Percentiles rank a stretch among this genome's conserved stretches.
Conservation (phyloP, 2,113 vertebrate genomes). For the Chionis minor region DNA sequence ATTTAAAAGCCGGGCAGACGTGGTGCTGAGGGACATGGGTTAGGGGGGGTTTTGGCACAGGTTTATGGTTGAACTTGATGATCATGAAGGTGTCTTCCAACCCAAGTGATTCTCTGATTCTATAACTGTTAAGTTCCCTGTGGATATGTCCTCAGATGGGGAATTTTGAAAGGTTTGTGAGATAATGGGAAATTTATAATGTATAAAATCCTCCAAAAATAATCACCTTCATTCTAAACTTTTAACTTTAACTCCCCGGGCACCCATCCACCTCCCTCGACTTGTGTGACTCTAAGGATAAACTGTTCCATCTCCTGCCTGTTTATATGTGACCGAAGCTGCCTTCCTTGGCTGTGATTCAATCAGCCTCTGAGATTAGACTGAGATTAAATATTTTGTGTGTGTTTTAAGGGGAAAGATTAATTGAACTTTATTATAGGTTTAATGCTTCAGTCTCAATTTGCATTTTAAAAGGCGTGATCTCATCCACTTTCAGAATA, state of each 20-base stretch:
- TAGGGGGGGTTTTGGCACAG: too few species aligned
- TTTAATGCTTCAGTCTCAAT: constrained; percentile 51
- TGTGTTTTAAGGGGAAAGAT: constrained; percentile 51
- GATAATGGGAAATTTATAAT: not conserved
- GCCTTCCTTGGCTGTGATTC: not conserved
- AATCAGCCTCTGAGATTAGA: not conserved
- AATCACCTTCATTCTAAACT: not conserved
- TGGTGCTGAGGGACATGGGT: too few species aligned
- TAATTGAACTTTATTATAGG: constrained; percentile 67
- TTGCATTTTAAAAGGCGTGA: constrained; percentile 67
- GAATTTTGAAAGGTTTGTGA: not conserved
- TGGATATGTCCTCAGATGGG: not conserved
- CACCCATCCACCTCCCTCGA: not conserved
- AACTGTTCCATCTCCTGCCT: not conserved
- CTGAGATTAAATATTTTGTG: constrained; percentile 56
- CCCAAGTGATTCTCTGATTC: too few species aligned
- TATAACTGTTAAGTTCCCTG: not conserved
- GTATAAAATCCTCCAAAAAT: not conserved
- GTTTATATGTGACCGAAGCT: not conserved
- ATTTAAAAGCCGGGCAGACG: too few species aligned
- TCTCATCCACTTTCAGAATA: constrained; percentile 34
- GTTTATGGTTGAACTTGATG: too few species aligned
- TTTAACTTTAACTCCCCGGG: not conserved
- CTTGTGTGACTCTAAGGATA: not conserved
- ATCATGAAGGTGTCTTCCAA: too few species aligned